These are phyloP conservation scores for Buceros bicornis DNA, from an alignment of 2,797 vertebrate genomes.

Conservation along the genomic window DNA sequence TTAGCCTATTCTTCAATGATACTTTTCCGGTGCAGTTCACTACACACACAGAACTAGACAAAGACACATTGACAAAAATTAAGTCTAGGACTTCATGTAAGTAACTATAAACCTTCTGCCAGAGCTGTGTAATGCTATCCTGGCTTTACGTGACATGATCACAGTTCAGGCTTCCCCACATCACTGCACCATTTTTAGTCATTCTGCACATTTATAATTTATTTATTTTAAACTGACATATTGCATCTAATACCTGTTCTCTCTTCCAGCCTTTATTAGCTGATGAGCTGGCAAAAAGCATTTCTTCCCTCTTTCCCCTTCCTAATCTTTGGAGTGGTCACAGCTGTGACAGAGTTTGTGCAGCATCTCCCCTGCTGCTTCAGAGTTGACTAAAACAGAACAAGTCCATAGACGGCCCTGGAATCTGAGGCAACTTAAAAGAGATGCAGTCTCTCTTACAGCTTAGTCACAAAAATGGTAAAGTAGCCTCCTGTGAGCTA, in stretches of 20 bases:
- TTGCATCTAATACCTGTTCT: slow-evolving; percentile 49
- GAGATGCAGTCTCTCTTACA: slow-evolving; percentile 33
- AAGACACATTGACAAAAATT: not conserved
- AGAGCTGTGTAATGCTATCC: not conserved
- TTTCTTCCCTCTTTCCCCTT: slow-evolving; percentile 52
- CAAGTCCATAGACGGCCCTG: slow-evolving; percentile 38
- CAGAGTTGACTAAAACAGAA: slow-evolving; percentile 39
- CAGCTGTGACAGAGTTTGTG: slow-evolving; percentile 38
- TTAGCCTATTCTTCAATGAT: not conserved
- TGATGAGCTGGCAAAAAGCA: slow-evolving; percentile 51
- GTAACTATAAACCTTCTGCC: not conserved
- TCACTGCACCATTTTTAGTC: not conserved
- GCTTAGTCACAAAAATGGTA: slow-evolving; percentile 65
- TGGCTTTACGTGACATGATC: not conserved
- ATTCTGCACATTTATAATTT: not conserved
- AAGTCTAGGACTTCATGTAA: fast-evolving
- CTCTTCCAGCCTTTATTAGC: slow-evolving; percentile 55
- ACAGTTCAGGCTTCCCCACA: not conserved
- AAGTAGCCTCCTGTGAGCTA: slow-evolving; percentile 44
- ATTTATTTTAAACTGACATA: not conserved
- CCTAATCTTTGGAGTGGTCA: slow-evolving; percentile 44
- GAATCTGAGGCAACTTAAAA: slow-evolving; percentile 47
- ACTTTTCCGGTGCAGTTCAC: not conserved
- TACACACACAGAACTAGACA: not conserved
- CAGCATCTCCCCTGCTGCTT: slow-evolving; percentile 56